Evolutionary conservation across 2,113 vertebrate genomes (phyloP), one percentile per base, ranked within the genome.

Genomic region (Myiagra hebetior): DNA sequence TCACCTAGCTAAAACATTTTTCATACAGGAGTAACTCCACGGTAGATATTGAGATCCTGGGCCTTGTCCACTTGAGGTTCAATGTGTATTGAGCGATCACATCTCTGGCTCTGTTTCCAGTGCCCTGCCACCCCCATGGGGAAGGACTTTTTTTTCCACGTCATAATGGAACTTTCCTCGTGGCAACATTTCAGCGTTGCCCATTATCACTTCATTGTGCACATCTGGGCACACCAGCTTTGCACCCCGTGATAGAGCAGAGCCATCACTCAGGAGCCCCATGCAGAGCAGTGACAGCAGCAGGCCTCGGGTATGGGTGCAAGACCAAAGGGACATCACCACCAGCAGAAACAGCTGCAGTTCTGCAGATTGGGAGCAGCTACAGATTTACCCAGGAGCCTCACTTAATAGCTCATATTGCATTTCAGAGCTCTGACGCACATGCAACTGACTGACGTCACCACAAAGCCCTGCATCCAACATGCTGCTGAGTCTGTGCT

Each of bases 361-460:
- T n/a, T 92, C 39, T 52, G 35, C 13, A 52, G 55, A 33, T 1
- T 8, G 1, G 70, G 30, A 78, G 57, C 49, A 85, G 67, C 44
- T 72, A 91, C 24, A 75, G 1, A 53, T 68, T 52, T 24, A 89
- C 91, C 87, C 64, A 89, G 87, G 52, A 85, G 44, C 56, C 75
- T 94, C 49, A 37, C 9, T 81, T 78, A 89, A 60, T 59, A 78
- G 64, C 37, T 89, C 53, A 64, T 47, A 56, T 9, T 68, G 89
- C 77, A 82, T 87, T 94, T 87, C 73, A 84, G 62, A 65, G 33
- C 64, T 77, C 56, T 84, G 69, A 89, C 10, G 10, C 80, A 87
- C 49, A 44, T 18, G 10, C 33, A 75, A 21, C 75, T 60, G 73
- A 72, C 64, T 89, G 73, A 95, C 0, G 0, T 82, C 89, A 89